Evolutionary conservation across 2,797 vertebrate genomes (phyloP).

Genomic region (Gouania willdenowi): DNA sequence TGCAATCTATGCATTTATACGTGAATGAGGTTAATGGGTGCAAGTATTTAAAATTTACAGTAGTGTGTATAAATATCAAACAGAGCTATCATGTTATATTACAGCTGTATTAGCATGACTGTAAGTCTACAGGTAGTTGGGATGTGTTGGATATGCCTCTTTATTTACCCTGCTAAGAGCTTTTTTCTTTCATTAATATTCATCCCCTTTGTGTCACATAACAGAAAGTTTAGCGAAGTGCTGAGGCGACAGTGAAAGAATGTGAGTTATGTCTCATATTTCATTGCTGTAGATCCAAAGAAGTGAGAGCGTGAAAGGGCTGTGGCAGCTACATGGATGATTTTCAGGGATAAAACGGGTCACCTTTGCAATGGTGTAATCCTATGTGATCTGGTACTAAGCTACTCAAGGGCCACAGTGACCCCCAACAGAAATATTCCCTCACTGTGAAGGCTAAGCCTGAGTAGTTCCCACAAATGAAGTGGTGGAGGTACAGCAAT

Average conservation of each 20-base stretch:
- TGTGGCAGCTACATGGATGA: conserved; percentile 46
- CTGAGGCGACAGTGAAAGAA: conserved; percentile 46
- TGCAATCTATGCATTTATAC: too few relatives aligned
- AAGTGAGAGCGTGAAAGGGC: conserved; percentile 34
- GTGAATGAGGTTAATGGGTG: too few relatives aligned
- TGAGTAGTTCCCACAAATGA: conserved; percentile 74
- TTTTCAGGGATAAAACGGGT: conserved; percentile 38
- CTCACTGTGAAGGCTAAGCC: conserved; percentile 64
- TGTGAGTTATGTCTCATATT: conserved; percentile 73
- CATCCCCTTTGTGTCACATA: too few relatives aligned
- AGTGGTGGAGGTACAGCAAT: conserved; percentile 75
- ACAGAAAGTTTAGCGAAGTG: too few relatives aligned
- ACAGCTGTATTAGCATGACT: too few relatives aligned
- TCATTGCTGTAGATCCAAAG: conserved; percentile 41
- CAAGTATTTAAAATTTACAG: too few relatives aligned
- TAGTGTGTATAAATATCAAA: too few relatives aligned
- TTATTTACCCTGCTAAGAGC: too few relatives aligned
- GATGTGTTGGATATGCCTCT: too few relatives aligned
- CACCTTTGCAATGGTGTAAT: conserved; percentile 50
- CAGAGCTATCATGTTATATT: too few relatives aligned
- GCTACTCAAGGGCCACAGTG: conserved; percentile 51
- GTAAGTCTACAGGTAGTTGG: too few relatives aligned
- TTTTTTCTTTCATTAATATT: too few relatives aligned
- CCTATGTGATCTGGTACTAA: conserved; percentile 61
- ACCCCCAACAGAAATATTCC: conserved; percentile 70